Conservation (phyloP, 2,797 vertebrate genomes). For the Poecilia picta region DNA sequence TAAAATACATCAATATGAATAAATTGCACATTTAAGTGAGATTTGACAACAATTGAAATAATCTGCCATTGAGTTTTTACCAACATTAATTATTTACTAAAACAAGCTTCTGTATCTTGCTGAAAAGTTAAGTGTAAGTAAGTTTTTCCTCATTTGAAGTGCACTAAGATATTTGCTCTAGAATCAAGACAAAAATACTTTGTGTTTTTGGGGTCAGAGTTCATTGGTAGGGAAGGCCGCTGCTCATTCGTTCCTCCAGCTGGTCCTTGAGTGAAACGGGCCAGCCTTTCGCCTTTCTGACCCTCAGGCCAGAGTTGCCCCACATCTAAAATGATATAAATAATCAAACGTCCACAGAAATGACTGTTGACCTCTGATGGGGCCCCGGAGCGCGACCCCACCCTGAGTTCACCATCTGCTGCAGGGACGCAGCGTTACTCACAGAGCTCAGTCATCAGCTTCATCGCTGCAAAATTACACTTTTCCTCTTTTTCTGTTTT, state of each 20-base stretch:
- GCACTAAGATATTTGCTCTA: too few relatives aligned
- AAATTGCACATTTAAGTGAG: too few relatives aligned
- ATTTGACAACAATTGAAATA: too few relatives aligned
- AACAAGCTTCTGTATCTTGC: too few relatives aligned
- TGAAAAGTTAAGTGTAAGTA: too few relatives aligned
- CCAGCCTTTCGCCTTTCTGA: not conserved
- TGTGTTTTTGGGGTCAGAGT: not conserved
- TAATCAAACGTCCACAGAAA: conserved; percentile 18
- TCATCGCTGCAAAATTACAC: not conserved
- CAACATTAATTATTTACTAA: too few relatives aligned
- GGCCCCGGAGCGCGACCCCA: not conserved
- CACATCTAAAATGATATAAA: conserved; percentile 22
- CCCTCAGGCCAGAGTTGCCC: conserved; percentile 13
- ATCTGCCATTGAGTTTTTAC: too few relatives aligned
- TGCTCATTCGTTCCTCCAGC: conserved; percentile 15
- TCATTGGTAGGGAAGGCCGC: not conserved
- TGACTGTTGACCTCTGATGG: conserved; percentile 20
- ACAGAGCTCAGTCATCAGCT: not conserved
- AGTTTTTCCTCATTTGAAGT: too few relatives aligned
- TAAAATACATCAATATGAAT: too few relatives aligned
- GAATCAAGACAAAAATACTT: too few relatives aligned
- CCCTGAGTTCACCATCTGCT: conserved; percentile 32
- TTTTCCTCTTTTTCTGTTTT: not conserved
- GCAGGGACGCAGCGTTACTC: not conserved
- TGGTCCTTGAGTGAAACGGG: conserved; percentile 8